Evolutionary conservation across 1,140 invertebrate species (phyloP), one percentile per base, ranked within the genome.

Genomic region (Drosophila melanica): DNA sequence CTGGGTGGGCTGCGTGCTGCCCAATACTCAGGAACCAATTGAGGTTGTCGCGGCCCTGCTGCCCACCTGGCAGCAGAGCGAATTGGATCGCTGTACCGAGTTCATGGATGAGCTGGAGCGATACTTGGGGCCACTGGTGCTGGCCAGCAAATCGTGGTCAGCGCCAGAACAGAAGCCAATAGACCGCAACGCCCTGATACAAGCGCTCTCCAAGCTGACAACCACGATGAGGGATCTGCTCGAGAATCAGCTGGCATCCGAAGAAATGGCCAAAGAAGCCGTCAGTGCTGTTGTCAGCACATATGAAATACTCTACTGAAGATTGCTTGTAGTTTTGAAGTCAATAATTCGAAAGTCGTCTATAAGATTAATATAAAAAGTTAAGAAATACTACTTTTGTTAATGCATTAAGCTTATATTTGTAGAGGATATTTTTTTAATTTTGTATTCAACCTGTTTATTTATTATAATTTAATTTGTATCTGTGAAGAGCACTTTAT

Each of bases 1-100:
- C 1, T 16, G 44, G 16, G 64, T 45, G 14, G 54, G 30, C 12
- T 77, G 75, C 14, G 23, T 37, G 11, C 27, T 77, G 35, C 23
- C 47, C 18, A 18, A 20, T n/a, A 5, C 33, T 0, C 8, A 45
- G 0, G 6, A 2, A 12, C 42, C 57, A 2, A 37, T 77, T 4
- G 44, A 69, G 14, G 39, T 77, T 4, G 14, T 23, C 18, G 54
- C 30, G 0, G 2, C 75, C 12, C 33, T 58, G 18, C 23, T 75
- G 27, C 53, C 42, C 2, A 2, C 2, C 9, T 2, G n/a, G 5
- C 10, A 50, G 9, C n/a, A 39, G 3, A 14, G 0, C 0, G 3
- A 54, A 12, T 14, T 63, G 3, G 2, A 8, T 1, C 2, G 8
- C 16, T 69, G 30, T n/a, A 11, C 10, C 0, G 1, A 50, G 12